phyloP scores from a whole-genome alignment of 2,888 invertebrate species.

The Ypsolopha sequella region DNA sequence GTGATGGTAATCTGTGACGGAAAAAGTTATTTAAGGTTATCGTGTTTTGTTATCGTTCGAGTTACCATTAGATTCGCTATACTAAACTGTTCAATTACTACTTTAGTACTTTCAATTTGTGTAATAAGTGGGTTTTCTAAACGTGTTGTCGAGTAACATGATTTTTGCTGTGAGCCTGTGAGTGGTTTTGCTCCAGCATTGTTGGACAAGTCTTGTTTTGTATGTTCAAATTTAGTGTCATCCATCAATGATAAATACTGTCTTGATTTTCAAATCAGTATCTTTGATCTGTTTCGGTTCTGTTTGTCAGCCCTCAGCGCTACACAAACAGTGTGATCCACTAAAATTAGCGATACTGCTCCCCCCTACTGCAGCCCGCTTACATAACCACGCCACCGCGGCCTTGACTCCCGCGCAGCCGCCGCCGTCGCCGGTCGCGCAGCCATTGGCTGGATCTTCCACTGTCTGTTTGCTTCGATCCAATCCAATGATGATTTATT shows the following conservation, averaged over 20 bases:
- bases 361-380: slow-evolving; percentile 25
- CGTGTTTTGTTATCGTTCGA: background rate
- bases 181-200: too few species aligned
- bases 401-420: slow-evolving; percentile 66
- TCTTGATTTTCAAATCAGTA: too few species aligned
- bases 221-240: too few species aligned
- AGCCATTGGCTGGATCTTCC: background rate
- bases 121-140: too few species aligned
- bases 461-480: background rate
- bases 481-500: slow-evolving; percentile 2
- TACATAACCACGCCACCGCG: slow-evolving; percentile 57
- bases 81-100: background rate
- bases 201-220: too few species aligned
- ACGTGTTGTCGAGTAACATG: too few species aligned
- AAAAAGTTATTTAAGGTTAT: background rate
- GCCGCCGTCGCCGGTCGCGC: background rate
- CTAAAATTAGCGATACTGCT: slow-evolving; percentile 58
- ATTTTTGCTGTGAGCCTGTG: too few species aligned
- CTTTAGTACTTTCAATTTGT: too few species aligned
- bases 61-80: background rate
- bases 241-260: too few species aligned
- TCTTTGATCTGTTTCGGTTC: background rate
- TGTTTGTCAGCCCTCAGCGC: background rate
- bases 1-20: too few species aligned
- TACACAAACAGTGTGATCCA: slow-evolving; percentile 13